A percentile compares a stretch with the other conserved stretches of the same genome.
phyloP scores from a whole-genome alignment of 2,888 invertebrate species.

The Drosophila algonquin region DNA sequence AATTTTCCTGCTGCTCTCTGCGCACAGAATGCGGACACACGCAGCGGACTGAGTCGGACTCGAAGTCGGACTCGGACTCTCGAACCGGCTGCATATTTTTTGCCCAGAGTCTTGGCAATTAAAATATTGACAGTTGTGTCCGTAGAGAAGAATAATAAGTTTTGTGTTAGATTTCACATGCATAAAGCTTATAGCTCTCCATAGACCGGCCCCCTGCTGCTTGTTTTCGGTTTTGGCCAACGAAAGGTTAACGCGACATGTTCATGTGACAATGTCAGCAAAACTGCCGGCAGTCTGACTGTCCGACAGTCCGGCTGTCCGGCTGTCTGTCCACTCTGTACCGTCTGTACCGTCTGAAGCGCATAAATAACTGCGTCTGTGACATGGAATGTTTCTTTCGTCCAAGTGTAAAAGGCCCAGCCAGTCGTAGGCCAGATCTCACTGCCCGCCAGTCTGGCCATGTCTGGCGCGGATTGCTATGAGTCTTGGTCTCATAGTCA shows the following conservation, averaged over 20 bases:
- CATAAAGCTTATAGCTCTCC: constrained; percentile 35
- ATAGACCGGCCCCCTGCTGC: constrained; percentile 38
- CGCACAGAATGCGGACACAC: constrained; percentile 77
- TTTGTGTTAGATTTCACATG: constrained; percentile 57
- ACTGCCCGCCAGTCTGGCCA: constrained; percentile 73
- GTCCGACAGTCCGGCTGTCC: neutral
- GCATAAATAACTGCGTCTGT: constrained; percentile 80
- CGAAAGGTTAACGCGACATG: constrained; percentile 78
- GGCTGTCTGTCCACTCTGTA: constrained; percentile 22
- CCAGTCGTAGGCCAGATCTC: constrained; percentile 59
- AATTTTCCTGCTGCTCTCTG: constrained; percentile 59
- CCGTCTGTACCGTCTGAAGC: constrained; percentile 63
- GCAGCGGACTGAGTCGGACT: constrained; percentile 56
- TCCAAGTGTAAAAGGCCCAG: constrained; percentile 60
- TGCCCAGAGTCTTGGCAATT: constrained; percentile 62
- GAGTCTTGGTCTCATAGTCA: constrained; percentile 11
- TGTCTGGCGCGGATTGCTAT: constrained; percentile 73
- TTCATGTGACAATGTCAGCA: constrained; percentile 79
- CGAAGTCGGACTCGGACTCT: constrained; percentile 25
- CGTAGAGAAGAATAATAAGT: constrained; percentile 73
- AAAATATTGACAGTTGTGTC: constrained; percentile 77
- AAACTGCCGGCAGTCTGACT: constrained; percentile 68
- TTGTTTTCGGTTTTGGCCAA: constrained; percentile 52
- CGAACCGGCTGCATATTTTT: constrained; percentile 58
- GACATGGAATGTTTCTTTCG: constrained; percentile 62